Base-by-base conservation (phyloP, 2,888 invertebrate genomes). In the Heliconius cydno region DNA sequence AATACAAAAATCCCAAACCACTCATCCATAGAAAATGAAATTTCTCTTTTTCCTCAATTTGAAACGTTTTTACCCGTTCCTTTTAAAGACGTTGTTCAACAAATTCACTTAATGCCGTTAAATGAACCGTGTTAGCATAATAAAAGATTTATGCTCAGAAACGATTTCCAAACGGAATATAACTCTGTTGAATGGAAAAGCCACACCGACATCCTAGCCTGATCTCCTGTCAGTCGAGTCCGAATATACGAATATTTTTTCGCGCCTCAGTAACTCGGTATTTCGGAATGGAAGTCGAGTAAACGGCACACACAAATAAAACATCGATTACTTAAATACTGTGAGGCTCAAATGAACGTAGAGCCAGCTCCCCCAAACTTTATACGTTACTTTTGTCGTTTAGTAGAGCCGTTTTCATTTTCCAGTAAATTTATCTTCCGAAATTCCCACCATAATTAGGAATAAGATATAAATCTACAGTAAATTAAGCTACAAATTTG, bases 21-120 rank as follows among this genome's bases (percentile, higher is more conserved):
- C 86, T 84, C 84, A 77, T 75, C 57, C 81, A 83, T 84, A 85
- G 84, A 88, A 87, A 90, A 88, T 88, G 57, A 60, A 73, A 60
- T 60, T 87, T 84, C 84, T 86, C 86, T 85, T 84, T 84, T 81
- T 88, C 86, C 87, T 88, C 90, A 90, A 90, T 92, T 90, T 86
- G 89, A 88, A 90, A 88, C 87, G 89, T 89, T 91, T 92, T 91
- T 90, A 90, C 91, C 90, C 90, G 89, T 92, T 91, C 92, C 90
- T 92, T 93, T 88, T 93, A 91, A 94, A 92, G 91, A 93, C 92
- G 92, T 90, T 92, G 93, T 94, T 93, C 92, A 91, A 94, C 94
- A 94, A 94, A 94, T 94, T 94, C 94, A 93, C 94, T 94, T 94
- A 93, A 93, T 92, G 92, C 92, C 88, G 93, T 92, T 94, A 92